These are phyloP conservation scores for Hymenochirus boettgeri DNA, from an alignment of 2,113 vertebrate genomes.

Conservation along the genomic window DNA sequence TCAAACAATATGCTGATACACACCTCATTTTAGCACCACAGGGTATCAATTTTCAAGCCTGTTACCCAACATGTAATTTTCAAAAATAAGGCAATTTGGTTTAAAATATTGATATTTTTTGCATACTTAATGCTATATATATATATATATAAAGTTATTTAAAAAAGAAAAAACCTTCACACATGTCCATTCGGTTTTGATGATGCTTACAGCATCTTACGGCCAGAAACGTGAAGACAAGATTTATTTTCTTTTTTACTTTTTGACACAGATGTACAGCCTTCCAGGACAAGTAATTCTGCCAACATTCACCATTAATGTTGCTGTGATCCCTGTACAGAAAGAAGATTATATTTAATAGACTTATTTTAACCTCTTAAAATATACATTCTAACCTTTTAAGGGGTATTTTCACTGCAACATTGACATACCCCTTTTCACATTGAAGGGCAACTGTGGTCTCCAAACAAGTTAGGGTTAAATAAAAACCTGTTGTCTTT, in stretches of 20 bases:
- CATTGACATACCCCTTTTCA: too few relatives aligned
- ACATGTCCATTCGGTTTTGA: conserved; percentile 53
- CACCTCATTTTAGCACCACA: conserved; percentile 90
- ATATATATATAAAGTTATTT: conserved; percentile 17
- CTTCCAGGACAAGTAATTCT: conserved; percentile 49
- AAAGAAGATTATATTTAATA: conserved; percentile 36
- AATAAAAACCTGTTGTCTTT: too few relatives aligned
- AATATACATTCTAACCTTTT: too few relatives aligned
- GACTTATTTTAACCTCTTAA: too few relatives aligned
- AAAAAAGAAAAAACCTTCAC: conserved; percentile 68
- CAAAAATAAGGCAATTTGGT: conserved; percentile 91
- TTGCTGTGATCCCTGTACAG: conserved; percentile 87
- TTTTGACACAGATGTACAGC: conserved; percentile 47
- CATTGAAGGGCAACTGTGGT: too few relatives aligned
- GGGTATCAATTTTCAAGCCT: conserved; percentile 84
- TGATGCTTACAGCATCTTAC: conserved; percentile 55
- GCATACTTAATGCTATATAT: conserved; percentile 72
- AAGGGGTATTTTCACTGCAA: too few relatives aligned
- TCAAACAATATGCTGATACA: conserved; percentile 83
- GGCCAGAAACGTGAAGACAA: conserved; percentile 51
- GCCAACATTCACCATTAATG: conserved; percentile 63
- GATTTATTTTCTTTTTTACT: conserved; percentile 49
- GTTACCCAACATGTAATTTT: conserved; percentile 88
- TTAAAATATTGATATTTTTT: conserved; percentile 77
- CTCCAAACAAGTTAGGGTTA: too few relatives aligned